A percentile compares a stretch with the other conserved stretches of the same genome.
Conservation (phyloP, 2,888 invertebrate genomes). For the Lasioglossum figueresi region DNA sequence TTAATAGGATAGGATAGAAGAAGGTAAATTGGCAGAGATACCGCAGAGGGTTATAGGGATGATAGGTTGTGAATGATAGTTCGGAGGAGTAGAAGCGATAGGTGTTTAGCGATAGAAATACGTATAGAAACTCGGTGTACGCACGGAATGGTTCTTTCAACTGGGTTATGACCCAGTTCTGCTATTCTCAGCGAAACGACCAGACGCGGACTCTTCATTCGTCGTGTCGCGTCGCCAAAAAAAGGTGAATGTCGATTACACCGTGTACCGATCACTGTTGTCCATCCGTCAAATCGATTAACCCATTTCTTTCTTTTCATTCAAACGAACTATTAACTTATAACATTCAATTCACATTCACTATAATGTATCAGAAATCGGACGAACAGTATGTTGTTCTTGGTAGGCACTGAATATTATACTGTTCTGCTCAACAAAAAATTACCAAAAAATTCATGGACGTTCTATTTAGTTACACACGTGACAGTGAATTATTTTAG, state of each 20-base stretch:
- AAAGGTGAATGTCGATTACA: slow-evolving; percentile 56
- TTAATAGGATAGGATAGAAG: not conserved
- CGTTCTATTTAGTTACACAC: no score
- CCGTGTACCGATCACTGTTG: slow-evolving; percentile 16
- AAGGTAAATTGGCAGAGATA: slow-evolving; percentile 1
- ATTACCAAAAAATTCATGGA: no score
- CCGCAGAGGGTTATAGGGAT: no score
- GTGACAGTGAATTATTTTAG: no score
- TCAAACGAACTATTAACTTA: not conserved
- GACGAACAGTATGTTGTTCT: no score
- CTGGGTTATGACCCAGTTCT: slow-evolving; percentile 73
- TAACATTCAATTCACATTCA: not conserved
- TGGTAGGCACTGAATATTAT: no score
- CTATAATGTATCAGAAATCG: not conserved
- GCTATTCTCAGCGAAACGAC: slow-evolving; percentile 68
- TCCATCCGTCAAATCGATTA: not conserved
- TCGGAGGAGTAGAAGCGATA: slow-evolving; percentile 38
- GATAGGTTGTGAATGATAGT: slow-evolving; percentile 40
- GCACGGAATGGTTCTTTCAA: slow-evolving; percentile 44
- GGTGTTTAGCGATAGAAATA: slow-evolving; percentile 34
- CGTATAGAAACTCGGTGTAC: slow-evolving; percentile 32
- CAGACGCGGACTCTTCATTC: slow-evolving; percentile 47
- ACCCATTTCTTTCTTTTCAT: not conserved
- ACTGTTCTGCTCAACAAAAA: no score
- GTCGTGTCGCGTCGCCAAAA: slow-evolving; percentile 53